Evolutionary conservation across 2,888 invertebrate genomes (phyloP).

Genomic region (Crossocerus cetratus): DNA sequence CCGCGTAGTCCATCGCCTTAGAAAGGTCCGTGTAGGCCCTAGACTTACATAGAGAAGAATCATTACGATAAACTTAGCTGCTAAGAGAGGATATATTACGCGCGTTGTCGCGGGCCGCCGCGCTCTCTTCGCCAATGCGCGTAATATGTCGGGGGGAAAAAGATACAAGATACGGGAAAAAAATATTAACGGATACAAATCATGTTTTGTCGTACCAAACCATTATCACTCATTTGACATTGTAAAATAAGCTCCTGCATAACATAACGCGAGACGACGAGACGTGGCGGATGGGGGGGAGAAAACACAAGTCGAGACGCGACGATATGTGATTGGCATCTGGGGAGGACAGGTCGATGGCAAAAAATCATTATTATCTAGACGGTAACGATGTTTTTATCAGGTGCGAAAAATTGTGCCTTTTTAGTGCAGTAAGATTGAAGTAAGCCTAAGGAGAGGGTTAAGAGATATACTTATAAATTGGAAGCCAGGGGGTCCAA

Average conservation of each 20-base stretch:
- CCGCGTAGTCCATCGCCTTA: slow-evolving; percentile 74
- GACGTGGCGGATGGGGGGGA: background rate
- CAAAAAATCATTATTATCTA: slow-evolving; percentile 61
- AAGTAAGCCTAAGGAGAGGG: slow-evolving; percentile 73
- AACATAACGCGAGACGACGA: slow-evolving; percentile 29
- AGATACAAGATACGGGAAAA: slow-evolving; percentile 39
- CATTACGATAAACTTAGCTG: slow-evolving; percentile 71
- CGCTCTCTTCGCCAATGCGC: slow-evolving; percentile 54
- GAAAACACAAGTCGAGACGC: slow-evolving; percentile 4
- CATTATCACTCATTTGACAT: slow-evolving; percentile 55
- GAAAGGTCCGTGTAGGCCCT: slow-evolving; percentile 71
- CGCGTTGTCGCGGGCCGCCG: slow-evolving; percentile 65
- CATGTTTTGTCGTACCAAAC: slow-evolving; percentile 55
- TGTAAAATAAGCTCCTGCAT: slow-evolving; percentile 54
- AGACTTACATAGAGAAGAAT: slow-evolving; percentile 64
- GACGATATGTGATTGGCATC: slow-evolving; percentile 44
- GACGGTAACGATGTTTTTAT: slow-evolving; percentile 68
- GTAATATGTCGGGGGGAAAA: slow-evolving; percentile 58
- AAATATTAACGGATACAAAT: slow-evolving; percentile 41
- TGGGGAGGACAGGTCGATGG: slow-evolving; percentile 33
- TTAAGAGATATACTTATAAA: slow-evolving; percentile 61
- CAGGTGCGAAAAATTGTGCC: slow-evolving; percentile 76
- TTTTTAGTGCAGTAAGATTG: slow-evolving; percentile 76
- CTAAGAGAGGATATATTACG: slow-evolving; percentile 68
- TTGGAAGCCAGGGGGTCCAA: slow-evolving; percentile 58